A percentile compares a stretch with the other conserved stretches of the same genome.
These are phyloP conservation scores for Euzophera pinguis DNA, from an alignment of 2,888 invertebrate genomes.

Conservation along the genomic window DNA sequence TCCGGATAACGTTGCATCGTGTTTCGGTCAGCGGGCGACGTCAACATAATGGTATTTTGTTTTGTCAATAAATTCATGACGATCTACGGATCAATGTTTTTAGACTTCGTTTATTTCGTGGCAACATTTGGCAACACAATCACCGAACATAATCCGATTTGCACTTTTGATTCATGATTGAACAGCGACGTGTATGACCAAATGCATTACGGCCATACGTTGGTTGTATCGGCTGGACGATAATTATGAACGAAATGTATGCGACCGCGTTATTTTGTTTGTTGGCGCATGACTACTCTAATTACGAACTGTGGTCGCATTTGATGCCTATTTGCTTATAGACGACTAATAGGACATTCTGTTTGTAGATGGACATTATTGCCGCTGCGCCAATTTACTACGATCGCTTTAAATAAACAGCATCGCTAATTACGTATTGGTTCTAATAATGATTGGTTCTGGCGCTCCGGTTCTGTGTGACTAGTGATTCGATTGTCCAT, in stretches of 20 bases:
- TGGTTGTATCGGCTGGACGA: constrained; percentile 49
- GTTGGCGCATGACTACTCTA: constrained; percentile 44
- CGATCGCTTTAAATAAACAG: constrained; percentile 8
- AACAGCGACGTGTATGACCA: constrained; percentile 42
- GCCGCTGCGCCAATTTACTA: constrained; percentile 1
- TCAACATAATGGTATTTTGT: constrained; percentile 38
- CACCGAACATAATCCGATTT: constrained; percentile 32
- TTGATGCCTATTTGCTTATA: constrained; percentile 38
- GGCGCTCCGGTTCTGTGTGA: neutral
- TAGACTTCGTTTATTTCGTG: constrained; percentile 29
- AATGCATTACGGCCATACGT: constrained; percentile 49
- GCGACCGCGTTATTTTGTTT: constrained; percentile 47
- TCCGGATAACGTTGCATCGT: constrained; percentile 43
- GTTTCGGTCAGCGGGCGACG: constrained; percentile 30
- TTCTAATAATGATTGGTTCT: constrained; percentile 2
- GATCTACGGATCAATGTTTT: constrained; percentile 17
- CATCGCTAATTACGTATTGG: constrained; percentile 4
- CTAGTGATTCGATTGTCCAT: constrained; percentile 6
- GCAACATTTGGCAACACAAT: constrained; percentile 25
- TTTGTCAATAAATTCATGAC: constrained; percentile 23
- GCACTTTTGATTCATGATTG: constrained; percentile 46
- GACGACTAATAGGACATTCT: constrained; percentile 21
- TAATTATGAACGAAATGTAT: constrained; percentile 52
- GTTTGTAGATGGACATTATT: constrained; percentile 16
- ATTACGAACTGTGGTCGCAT: constrained; percentile 46